These are phyloP conservation scores for Orius insidiosus DNA, from an alignment of 1,140 invertebrate species.

Conservation along the genomic window DNA sequence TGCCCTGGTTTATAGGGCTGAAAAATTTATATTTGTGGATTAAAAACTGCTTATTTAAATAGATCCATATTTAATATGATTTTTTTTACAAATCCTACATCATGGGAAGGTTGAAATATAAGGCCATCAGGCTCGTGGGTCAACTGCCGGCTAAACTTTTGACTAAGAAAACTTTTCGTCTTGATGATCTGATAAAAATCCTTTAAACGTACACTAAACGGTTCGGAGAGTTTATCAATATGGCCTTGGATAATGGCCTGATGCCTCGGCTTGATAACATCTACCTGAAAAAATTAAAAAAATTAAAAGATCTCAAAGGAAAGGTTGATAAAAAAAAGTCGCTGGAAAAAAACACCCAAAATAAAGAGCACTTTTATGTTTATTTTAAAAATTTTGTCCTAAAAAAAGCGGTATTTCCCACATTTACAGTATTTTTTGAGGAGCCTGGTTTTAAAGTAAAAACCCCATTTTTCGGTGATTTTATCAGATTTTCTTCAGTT, in stretches of 20 bases:
- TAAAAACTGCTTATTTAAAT: too few species aligned
- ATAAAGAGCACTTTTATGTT: too few species aligned
- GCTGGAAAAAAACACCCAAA: too few species aligned
- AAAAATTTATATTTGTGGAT: slow-evolving; percentile 24
- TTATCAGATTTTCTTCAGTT: too few species aligned
- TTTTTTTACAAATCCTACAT: slow-evolving; percentile 31
- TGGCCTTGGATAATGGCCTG: slow-evolving; percentile 54
- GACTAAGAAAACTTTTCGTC: slow-evolving; percentile 52
- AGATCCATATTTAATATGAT: too few species aligned
- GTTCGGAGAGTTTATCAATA: slow-evolving; percentile 60
- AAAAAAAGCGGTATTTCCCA: too few species aligned
- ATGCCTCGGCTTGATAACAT: slow-evolving; percentile 49
- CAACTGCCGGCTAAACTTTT: slow-evolving; percentile 70
- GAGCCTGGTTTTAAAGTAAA: too few species aligned
- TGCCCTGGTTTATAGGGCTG: slow-evolving; percentile 69
- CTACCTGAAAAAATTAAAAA: slow-evolving; percentile 29
- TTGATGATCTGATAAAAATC: slow-evolving; percentile 71
- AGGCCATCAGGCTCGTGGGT: slow-evolving; percentile 93
- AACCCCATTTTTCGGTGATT: too few species aligned
- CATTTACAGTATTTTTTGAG: too few species aligned
- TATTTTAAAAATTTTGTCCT: too few species aligned
- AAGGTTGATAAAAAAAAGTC: too few species aligned
- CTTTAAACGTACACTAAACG: slow-evolving; percentile 74
- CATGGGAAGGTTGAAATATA: slow-evolving; percentile 85
- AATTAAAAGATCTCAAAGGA: too few species aligned